Base-by-base conservation (phyloP, 2,113 vertebrate species). In the Gymnorhina tibicen region DNA sequence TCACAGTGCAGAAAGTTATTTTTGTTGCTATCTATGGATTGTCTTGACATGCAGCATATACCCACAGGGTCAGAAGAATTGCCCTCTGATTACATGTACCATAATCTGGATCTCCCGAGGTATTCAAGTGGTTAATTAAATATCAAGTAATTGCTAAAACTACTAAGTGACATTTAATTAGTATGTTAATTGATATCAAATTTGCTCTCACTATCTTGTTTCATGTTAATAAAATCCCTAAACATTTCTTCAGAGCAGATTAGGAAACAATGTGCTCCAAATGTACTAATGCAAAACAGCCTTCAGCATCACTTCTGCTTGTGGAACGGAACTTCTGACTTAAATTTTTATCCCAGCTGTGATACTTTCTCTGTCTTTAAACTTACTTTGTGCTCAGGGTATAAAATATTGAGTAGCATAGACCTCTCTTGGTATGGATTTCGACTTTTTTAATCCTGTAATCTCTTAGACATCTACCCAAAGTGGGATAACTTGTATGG, bases 121-220 rank as follows among this genome's bases (percentile, higher is more conserved):
- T 96, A 96, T 89, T 95, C 92, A 96, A 96, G 93, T 97, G 76
- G 93, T 97, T 98, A 98, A 98, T 97, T 98, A 98, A 97, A 97
- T 97, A 97, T 97, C 95, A 97, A 97, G 87, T 97, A 97, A 97
- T 97, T 97, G 95, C 95, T 95, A 96, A 97, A 97, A 96, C 96
- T 95, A 95, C 95, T 96, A 97, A 98, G 83, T 97, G 97, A 97
- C 97, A 97, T 97, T 97, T 97, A 98, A 97, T 98, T 97, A 97
- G 95, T 95, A 97, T 96, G 97, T 94, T 97, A 98, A 97, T 98
- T 98, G 95, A 97, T 98, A 97, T 96, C 88, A 97, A 95, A 96
- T 97, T 97, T 97, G 93, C 92, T 95, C 90, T 87, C 81, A 41
- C 96, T 98, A 98, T 97, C 95, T 97, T 97, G 95, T 97, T 97